Evolutionary conservation across 2,113 vertebrate species (phyloP).

Genomic region (Salvelinus sp.): DNA sequence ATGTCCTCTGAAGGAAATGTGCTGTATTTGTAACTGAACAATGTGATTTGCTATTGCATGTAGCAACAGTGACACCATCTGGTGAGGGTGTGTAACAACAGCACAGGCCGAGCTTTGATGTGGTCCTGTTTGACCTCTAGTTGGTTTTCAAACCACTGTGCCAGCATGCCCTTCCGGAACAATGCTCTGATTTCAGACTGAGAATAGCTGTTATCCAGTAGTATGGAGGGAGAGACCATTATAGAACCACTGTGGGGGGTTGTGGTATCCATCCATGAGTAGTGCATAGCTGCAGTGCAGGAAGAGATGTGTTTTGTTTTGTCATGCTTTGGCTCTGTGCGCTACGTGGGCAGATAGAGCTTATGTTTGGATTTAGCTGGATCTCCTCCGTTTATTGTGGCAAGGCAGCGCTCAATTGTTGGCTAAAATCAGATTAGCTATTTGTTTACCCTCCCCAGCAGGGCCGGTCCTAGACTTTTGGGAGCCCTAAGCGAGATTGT

Average conservation of each 20-base stretch:
- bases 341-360: slow-evolving; percentile 55
- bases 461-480: slow-evolving; percentile 34
- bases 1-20: too few relatives aligned
- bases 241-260: slow-evolving; percentile 11
- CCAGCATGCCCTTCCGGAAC: slow-evolving; percentile 3
- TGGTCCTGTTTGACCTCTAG: slow-evolving; percentile 23
- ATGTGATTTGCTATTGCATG: slow-evolving; percentile 2
- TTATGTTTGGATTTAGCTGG: slow-evolving; percentile 69
- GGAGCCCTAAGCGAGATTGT: too few relatives aligned
- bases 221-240: not conserved
- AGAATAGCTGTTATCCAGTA: not conserved
- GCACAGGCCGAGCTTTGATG: too few relatives aligned
- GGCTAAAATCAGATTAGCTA: slow-evolving; percentile 69
- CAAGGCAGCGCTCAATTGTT: slow-evolving; percentile 44
- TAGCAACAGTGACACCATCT: slow-evolving; percentile 65
- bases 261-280: not conserved
- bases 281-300: slow-evolving; percentile 17
- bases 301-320: slow-evolving; percentile 48
- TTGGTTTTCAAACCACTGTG: not conserved
- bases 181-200: slow-evolving; percentile 12
- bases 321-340: slow-evolving; percentile 34
- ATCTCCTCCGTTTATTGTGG: slow-evolving; percentile 67
- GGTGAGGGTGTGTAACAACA: slow-evolving; percentile 38
- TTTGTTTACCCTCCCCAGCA: slow-evolving; percentile 55
- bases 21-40: too few relatives aligned